Evolutionary conservation across 2,797 vertebrate genomes (phyloP).

Genomic region (Erithacus rubecula): DNA sequence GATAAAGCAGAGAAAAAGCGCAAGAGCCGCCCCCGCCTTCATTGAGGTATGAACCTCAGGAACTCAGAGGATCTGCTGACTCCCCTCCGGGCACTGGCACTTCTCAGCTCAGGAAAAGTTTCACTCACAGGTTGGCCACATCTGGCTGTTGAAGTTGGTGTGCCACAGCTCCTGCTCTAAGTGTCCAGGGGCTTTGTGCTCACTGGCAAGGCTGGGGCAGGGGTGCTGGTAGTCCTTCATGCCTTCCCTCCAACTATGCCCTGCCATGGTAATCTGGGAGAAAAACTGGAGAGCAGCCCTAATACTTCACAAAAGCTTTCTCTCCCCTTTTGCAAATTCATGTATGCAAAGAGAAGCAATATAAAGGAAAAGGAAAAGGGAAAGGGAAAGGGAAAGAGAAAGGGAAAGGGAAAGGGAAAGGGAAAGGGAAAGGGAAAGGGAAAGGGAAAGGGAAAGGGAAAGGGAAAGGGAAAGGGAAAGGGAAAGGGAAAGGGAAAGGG

Average conservation of each 20-base stretch:
- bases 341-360: background rate
- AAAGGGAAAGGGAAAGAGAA: background rate
- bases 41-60: rapidly evolving
- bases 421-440: background rate
- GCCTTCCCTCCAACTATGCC: background rate
- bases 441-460: background rate
- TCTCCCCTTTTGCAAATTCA: background rate
- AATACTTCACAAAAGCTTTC: background rate
- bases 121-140: rapidly evolving
- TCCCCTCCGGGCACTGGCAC: background rate
- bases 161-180: background rate
- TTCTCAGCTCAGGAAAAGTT: rapidly evolving
- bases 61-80: background rate
- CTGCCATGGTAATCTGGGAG: background rate
- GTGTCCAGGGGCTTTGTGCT: background rate
- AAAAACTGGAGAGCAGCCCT: background rate
- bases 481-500: background rate
- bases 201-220: background rate
- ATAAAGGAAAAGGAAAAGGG: background rate
- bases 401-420: background rate
- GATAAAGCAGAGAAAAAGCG: background rate
- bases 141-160: background rate
- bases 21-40: background rate
- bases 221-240: background rate
- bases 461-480: too few species aligned